phyloP scores from a whole-genome alignment of 2,113 vertebrate genomes.

The Carollia perspicillata region DNA sequence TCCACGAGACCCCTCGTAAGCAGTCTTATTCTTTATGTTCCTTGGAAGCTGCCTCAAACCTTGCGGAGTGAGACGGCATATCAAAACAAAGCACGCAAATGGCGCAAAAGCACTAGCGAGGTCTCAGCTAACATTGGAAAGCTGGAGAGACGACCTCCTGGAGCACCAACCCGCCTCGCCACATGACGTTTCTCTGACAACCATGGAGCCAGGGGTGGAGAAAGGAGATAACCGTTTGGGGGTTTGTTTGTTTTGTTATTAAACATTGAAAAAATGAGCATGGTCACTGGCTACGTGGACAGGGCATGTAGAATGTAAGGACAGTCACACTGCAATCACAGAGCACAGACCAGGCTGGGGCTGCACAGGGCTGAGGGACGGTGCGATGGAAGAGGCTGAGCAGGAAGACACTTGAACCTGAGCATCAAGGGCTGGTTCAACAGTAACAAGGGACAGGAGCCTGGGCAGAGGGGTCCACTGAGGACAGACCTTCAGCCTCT shows the following conservation, averaged over 20 bases:
- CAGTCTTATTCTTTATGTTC: background rate
- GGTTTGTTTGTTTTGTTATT: background rate
- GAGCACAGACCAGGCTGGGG: fast-evolving
- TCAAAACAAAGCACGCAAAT: background rate
- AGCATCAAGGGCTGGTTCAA: background rate
- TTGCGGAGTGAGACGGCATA: background rate
- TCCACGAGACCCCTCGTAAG: background rate
- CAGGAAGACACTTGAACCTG: background rate
- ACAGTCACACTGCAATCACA: fast-evolving
- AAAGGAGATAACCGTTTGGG: fast-evolving
- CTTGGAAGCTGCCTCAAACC: background rate
- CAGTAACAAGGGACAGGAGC: too few species aligned
- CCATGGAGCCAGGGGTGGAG: background rate
- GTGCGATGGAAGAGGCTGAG: background rate
- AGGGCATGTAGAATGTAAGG: background rate
- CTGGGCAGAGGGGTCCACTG: background rate
- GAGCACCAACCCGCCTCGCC: too few species aligned
- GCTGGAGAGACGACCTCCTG: background rate
- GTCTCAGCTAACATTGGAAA: background rate
- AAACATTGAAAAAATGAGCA: background rate
- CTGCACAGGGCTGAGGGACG: too few species aligned
- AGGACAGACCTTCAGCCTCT: background rate
- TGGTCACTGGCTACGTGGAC: background rate
- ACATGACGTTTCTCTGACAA: background rate
- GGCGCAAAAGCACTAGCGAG: background rate